Base-by-base conservation (phyloP, 2,113 vertebrate genomes). In the Solenodon paradoxus region DNA sequence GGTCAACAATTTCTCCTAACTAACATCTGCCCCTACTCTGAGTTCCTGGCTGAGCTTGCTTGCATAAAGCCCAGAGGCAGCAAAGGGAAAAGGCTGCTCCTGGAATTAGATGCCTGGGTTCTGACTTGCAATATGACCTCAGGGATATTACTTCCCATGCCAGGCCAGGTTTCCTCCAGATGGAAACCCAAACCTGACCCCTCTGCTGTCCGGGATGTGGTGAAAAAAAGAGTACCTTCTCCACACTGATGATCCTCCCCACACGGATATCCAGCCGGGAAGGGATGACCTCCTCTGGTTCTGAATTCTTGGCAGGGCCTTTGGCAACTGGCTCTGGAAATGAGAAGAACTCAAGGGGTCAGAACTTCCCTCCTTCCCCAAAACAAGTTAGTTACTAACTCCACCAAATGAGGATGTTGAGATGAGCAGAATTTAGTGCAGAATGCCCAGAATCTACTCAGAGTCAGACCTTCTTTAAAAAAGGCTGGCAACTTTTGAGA, bases 241-340 rank as follows among this genome's bases (percentile, higher is more conserved):
- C 99, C 96, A 99, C 99, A 1, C 99, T 99, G 97, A 99, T 66
- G 90, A 99, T 90, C 98, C 98, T 99, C n/a, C 99, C 99, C 38
- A 99, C 99, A 0, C 99, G 98, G 90, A 99, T 99, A 97, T 99
- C 99, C 97, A 99, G 97, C 94, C 98, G 99, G 93, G 99, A 99
- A 1, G 99, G 99, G 49, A 98, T 74, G 68, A 99, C 82, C 0
- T 99, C 98, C 30, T 99, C 99, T 0, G 99, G 98, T 3, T 99
- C 99, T 9, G 98, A 97, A 87, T 98, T 98, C 97, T 99, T 99
- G 81, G 98, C 98, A 0, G 98, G 98, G 92, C 98, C 97, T 95
- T 99, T 99, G 57, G 96, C 98, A 75, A 86, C 96, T 64, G 97
- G 93, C 97, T 99, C 99, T 99, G 94, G 26, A 68, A 74, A 96